Base-by-base conservation (phyloP, 1,140 invertebrate genomes). In the Lethocerus indicus region DNA sequence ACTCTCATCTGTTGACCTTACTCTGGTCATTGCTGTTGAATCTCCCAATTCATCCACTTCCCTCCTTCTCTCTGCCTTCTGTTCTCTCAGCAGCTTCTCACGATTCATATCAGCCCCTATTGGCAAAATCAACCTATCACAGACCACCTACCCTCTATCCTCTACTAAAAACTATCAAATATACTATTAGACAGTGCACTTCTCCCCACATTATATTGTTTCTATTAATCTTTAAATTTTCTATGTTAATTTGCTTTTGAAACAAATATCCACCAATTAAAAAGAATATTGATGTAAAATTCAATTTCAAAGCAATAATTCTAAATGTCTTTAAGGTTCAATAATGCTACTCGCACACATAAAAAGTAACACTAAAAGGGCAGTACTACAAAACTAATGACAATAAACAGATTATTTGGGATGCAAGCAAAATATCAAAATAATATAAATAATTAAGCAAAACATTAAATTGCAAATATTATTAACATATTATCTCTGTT, bases 51-150 rank as follows among this genome's bases (percentile, higher is more conserved):
- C 35, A 5, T 36, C 48, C 2, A 49, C 16, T 42, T 49, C 48
- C 27, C 35, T 41, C 35, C 48, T 6, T n/a, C 48, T 20, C 7
- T 36, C 48, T 20, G 48, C 48, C 21, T 36, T 36, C 27, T 49
- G 29, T 7, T 18, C 20, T 18, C 32, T 23, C n/a, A 16, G 16
- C 16, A 25, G 25, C 28, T 49, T 49, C 39, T 49, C 48, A 23
- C 48, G 16, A 18, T 49, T 49, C 48, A 49, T 49, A 12, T 36
- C 48, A 36, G 48, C 48, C 48, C 48, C 48, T 49, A 49, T 32
- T 18, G 18, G 21, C 21, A 43, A 39, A 39, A 20, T 5, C 16
- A 39, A 14, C 6, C 29, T 32, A 32, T 9, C n/a, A 32, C 29
- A 9, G n/a, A 32, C n/a, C 7, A 32, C 7, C n/a, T 32, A 32